These are phyloP conservation scores for Sclerurus mexicanus DNA, from an alignment of 2,113 vertebrate species.

Conservation along the genomic window DNA sequence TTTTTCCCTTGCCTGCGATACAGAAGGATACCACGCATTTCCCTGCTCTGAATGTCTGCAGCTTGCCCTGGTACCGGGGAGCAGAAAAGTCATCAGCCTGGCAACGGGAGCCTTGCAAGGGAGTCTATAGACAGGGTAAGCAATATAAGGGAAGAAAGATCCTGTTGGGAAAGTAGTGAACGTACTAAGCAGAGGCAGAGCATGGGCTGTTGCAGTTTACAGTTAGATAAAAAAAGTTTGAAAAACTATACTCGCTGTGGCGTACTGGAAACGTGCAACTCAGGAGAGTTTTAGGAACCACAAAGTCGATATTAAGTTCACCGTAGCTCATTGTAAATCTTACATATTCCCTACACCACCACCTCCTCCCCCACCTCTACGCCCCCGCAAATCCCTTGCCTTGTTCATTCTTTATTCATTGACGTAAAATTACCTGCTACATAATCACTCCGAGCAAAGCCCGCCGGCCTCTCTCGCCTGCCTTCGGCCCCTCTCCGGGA, in stretches of 20 bases:
- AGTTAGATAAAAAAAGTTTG: neutral
- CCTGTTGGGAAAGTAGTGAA: neutral
- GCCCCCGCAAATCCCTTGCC: slow-evolving; percentile 22
- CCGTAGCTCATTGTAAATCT: slow-evolving; percentile 71
- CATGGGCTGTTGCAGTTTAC: neutral
- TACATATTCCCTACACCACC: neutral
- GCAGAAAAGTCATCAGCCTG: neutral
- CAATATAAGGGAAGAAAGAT: neutral
- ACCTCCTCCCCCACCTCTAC: neutral
- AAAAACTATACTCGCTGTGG: neutral
- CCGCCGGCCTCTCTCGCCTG: neutral
- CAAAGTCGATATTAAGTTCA: slow-evolving; percentile 65
- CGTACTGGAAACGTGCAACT: neutral
- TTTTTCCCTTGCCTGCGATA: neutral
- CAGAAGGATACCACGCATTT: neutral
- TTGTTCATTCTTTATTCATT: slow-evolving; percentile 50
- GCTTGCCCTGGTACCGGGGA: neutral
- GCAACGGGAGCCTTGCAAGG: neutral
- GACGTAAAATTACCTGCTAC: slow-evolving; percentile 65
- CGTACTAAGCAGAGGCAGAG: neutral
- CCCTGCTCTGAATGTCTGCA: neutral
- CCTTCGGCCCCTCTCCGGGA: neutral
- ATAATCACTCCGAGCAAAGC: slow-evolving; percentile 1
- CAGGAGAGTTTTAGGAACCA: slow-evolving; percentile 31
- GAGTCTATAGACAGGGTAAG: neutral